phyloP scores from a whole-genome alignment of 2,113 vertebrate genomes.

The Trinectes maculatus region DNA sequence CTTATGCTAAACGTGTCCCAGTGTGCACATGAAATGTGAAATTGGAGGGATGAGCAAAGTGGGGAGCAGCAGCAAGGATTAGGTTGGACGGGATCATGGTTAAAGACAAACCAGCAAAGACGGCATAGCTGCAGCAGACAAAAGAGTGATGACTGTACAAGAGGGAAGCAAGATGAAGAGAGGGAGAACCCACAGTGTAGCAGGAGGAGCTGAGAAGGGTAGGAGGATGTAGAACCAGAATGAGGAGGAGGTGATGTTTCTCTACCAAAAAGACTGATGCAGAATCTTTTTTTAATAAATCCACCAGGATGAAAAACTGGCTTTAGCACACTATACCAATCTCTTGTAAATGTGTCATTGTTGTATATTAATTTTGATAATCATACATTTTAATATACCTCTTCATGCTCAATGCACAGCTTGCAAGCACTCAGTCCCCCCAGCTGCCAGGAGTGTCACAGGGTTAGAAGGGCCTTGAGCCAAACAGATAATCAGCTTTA shows the following conservation, averaged over 20 bases:
- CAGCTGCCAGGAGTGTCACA: conserved; percentile 85
- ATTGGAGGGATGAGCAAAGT: too few relatives aligned
- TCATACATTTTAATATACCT: neutral
- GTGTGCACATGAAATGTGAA: too few relatives aligned
- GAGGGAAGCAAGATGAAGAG: conserved; percentile 19
- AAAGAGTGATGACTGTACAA: too few relatives aligned
- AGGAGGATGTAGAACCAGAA: neutral
- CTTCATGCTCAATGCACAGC: conserved; percentile 4
- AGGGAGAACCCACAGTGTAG: conserved; percentile 1
- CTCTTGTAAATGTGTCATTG: neutral
- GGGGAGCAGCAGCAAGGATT: too few relatives aligned
- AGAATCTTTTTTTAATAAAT: too few relatives aligned
- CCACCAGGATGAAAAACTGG: too few relatives aligned
- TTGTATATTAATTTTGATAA: neutral
- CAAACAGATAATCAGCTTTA: conserved; percentile 95
- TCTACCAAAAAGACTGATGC: too few relatives aligned
- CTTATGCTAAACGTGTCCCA: too few relatives aligned
- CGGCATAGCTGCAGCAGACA: too few relatives aligned
- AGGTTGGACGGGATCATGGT: too few relatives aligned
- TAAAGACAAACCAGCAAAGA: too few relatives aligned
- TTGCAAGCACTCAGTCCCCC: conserved; percentile 61
- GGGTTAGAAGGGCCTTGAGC: conserved; percentile 89
- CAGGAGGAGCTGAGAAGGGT: neutral
- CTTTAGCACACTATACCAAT: too few relatives aligned
- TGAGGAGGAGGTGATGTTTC: neutral